Evolutionary conservation across 2,797 vertebrate genomes (phyloP).

Genomic region (Melanotaenia trifasciata): DNA sequence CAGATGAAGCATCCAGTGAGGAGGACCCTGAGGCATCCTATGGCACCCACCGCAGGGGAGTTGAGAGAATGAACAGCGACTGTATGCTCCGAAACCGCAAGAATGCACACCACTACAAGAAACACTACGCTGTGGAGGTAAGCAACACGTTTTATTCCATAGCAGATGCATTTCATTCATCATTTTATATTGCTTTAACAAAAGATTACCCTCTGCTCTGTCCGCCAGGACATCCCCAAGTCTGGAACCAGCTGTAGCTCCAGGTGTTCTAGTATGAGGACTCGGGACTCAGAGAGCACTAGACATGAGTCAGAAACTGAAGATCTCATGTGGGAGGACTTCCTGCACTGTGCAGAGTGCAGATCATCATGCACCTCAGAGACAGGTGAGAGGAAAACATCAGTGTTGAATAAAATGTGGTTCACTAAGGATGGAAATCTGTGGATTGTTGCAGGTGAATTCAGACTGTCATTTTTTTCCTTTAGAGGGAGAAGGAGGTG

Average conservation of each 20-base stretch:
- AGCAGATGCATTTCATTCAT: neutral
- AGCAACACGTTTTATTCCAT: neutral
- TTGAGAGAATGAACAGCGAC: constrained; percentile 88
- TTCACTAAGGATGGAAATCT: neutral
- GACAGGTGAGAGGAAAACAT: constrained; percentile 74
- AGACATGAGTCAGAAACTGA: constrained; percentile 97
- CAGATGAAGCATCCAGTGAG: constrained; percentile 97
- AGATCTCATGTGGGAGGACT: constrained; percentile 97
- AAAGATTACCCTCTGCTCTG: neutral
- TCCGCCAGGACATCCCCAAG: constrained; percentile 89
- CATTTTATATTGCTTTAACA: neutral
- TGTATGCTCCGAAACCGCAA: constrained; percentile 90
- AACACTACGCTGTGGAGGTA: constrained; percentile 92
- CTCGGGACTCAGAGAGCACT: constrained; percentile 93
- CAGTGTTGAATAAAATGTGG: neutral
- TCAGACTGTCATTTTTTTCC: neutral
- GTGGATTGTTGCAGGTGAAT: neutral
- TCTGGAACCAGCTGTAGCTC: constrained; percentile 96
- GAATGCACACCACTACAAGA: constrained; percentile 91
- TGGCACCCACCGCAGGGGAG: constrained; percentile 78
- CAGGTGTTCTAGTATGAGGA: constrained; percentile 93
- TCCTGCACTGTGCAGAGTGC: constrained; percentile 96
- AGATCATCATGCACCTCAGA: constrained; percentile 94
- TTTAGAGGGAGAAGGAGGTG: constrained; percentile 89
- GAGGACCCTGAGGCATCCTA: constrained; percentile 92